A percentile compares a stretch with the other conserved stretches of the same genome.
Conservation (phyloP, 2,888 invertebrate species). For the Heliconius charithonia region DNA sequence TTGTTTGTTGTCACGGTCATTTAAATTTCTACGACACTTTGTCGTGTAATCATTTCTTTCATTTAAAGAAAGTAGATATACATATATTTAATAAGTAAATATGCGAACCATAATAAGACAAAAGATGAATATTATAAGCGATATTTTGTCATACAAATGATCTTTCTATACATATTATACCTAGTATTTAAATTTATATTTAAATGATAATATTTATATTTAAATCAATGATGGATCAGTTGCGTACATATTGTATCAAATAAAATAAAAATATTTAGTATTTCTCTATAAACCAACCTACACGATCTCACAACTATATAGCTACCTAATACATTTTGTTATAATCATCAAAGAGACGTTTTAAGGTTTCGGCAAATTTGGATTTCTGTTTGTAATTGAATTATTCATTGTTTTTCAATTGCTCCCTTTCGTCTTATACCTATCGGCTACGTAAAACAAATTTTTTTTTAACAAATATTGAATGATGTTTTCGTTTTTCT, state of each 20-base stretch:
- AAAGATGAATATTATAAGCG: no score
- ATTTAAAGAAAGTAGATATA: background rate
- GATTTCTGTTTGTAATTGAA: slow-evolving; percentile 15
- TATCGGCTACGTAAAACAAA: background rate
- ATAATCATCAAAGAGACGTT: slow-evolving; percentile 1
- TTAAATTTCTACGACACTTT: no score
- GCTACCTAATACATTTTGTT: background rate
- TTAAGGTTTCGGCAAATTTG: slow-evolving; percentile 17
- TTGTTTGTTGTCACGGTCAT: no score
- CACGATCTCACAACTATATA: background rate
- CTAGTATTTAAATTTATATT: no score
- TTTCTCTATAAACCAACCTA: background rate
- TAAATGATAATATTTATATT: background rate
- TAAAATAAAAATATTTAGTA: background rate
- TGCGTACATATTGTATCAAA: no score
- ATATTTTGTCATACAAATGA: no score
- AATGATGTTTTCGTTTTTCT: background rate
- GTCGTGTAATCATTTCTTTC: background rate
- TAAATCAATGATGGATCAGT: no score
- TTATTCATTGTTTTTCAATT: slow-evolving; percentile 14
- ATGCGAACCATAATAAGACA: no score
- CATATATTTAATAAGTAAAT: no score
- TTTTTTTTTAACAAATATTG: background rate
- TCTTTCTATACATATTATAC: background rate
- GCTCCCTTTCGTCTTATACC: background rate